Evolutionary conservation across 2,797 vertebrate genomes (phyloP).

Genomic region (Sphenodon punctatus): DNA sequence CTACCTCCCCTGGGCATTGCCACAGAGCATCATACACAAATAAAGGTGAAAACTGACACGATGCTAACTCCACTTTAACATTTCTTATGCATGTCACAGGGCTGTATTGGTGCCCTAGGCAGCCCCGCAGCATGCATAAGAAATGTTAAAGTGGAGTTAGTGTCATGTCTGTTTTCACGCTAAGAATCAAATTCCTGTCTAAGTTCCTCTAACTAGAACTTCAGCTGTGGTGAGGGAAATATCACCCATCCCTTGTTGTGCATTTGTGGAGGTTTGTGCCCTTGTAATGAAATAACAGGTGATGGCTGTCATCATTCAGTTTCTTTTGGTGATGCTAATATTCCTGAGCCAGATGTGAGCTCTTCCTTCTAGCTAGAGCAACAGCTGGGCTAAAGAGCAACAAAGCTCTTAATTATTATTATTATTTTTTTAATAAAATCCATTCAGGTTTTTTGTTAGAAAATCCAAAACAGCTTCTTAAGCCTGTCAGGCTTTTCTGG

Average conservation of each 20-base stretch:
- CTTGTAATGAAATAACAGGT: conserved; percentile 34
- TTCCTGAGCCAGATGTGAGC: background rate
- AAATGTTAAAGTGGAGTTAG: too few species aligned
- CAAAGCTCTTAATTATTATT: background rate
- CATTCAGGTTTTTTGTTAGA: conserved; percentile 9
- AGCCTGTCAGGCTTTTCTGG: conserved; percentile 16
- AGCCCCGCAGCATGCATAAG: too few species aligned
- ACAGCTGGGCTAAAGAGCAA: background rate
- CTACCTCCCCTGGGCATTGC: too few species aligned
- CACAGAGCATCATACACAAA: too few species aligned
- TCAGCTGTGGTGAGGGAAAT: conserved; percentile 3
- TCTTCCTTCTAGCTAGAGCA: background rate
- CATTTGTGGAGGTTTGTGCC: conserved; percentile 30
- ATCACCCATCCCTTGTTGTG: conserved; percentile 1
- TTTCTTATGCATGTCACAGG: too few species aligned
- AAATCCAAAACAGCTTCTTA: background rate
- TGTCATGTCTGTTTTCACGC: too few species aligned
- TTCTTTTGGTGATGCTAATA: background rate
- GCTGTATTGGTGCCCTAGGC: too few species aligned
- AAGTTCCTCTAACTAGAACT: too few species aligned
- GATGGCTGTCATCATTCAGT: conserved; percentile 28
- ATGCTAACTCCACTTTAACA: too few species aligned
- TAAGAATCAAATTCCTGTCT: too few species aligned
- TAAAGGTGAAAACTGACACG: too few species aligned
- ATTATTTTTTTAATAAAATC: background rate